Evolutionary conservation across 2,888 invertebrate species (phyloP).

Genomic region (Drosophila recens): DNA sequence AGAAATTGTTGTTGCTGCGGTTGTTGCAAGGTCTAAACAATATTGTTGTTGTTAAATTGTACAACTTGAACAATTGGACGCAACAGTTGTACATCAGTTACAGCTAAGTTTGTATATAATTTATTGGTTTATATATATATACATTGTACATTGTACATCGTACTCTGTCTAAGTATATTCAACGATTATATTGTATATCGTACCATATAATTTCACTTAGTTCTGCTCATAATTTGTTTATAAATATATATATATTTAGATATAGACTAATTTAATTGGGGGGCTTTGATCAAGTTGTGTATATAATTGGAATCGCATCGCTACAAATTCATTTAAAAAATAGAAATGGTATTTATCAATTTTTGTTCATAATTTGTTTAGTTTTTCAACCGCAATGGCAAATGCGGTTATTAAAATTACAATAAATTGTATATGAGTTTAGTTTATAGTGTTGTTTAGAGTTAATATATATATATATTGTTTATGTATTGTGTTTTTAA

Average conservation of each 20-base stretch:
- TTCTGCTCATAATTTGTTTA: constrained; percentile 18
- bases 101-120: constrained; percentile 28
- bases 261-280: constrained; percentile 15
- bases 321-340: constrained; percentile 47
- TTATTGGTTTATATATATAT: constrained; percentile 12
- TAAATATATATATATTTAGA: constrained; percentile 12
- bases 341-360: constrained; percentile 36
- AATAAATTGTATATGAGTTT: constrained; percentile 11
- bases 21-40: constrained; percentile 7
- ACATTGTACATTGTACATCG: constrained; percentile 31
- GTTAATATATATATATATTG: constrained; percentile 8
- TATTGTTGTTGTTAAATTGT: constrained; percentile 18
- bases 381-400: constrained; percentile 38
- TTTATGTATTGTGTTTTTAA: constrained; percentile 3
- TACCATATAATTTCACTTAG: constrained; percentile 28
- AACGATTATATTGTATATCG: constrained; percentile 23
- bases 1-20: constrained; percentile 8
- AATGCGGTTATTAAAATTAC: constrained; percentile 32
- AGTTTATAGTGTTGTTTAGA: not conserved
- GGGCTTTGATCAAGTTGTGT: constrained; percentile 28
- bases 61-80: constrained; percentile 38
- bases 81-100: constrained; percentile 36
- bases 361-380: constrained; percentile 22
- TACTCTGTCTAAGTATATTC: constrained; percentile 14
- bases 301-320: constrained; percentile 26